Evolutionary conservation across 1,140 invertebrate genomes (phyloP).

Genomic region (Tetramorium simillimum): DNA sequence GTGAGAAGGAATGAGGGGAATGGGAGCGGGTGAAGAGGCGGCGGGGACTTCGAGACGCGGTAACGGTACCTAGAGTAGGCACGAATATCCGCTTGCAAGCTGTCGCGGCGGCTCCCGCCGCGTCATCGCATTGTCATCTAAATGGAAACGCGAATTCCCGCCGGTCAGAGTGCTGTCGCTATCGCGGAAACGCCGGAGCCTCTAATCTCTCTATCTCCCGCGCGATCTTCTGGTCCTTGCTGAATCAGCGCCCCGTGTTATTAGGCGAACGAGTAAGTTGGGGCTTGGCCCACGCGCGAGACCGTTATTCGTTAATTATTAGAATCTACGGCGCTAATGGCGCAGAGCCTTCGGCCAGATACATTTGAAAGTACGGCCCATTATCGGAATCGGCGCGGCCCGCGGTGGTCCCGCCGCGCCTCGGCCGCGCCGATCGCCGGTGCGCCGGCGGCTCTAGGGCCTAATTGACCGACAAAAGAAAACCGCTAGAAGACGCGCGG

Average conservation of each 20-base stretch:
- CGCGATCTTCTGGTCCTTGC: not conserved
- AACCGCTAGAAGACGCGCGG: conserved; percentile 38
- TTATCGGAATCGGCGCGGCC: conserved; percentile 70
- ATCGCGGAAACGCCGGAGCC: not conserved
- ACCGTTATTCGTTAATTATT: conserved; percentile 72
- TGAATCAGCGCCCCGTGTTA: conserved; percentile 29
- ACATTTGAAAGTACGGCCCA: conserved; percentile 52
- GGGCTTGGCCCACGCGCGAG: not conserved
- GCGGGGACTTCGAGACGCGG: conserved; percentile 54
- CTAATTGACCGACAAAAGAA: conserved; percentile 69
- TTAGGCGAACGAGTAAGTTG: not conserved
- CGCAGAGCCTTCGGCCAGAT: conserved; percentile 31
- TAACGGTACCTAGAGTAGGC: conserved; percentile 83
- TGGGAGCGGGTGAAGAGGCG: not conserved
- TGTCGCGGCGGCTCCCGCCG: conserved; percentile 77
- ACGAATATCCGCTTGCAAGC: conserved; percentile 84
- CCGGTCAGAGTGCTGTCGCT: conserved; percentile 9
- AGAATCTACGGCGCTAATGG: conserved; percentile 40
- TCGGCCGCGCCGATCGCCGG: not conserved
- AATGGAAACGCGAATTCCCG: conserved; percentile 60
- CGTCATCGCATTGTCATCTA: conserved; percentile 79
- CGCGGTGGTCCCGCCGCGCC: not conserved
- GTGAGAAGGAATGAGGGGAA: conserved; percentile 19
- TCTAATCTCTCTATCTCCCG: not conserved
- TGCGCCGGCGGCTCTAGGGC: conserved; percentile 25